Evolutionary conservation across 2,797 vertebrate genomes (phyloP).

Genomic region (Chaenodraco wilsoni): DNA sequence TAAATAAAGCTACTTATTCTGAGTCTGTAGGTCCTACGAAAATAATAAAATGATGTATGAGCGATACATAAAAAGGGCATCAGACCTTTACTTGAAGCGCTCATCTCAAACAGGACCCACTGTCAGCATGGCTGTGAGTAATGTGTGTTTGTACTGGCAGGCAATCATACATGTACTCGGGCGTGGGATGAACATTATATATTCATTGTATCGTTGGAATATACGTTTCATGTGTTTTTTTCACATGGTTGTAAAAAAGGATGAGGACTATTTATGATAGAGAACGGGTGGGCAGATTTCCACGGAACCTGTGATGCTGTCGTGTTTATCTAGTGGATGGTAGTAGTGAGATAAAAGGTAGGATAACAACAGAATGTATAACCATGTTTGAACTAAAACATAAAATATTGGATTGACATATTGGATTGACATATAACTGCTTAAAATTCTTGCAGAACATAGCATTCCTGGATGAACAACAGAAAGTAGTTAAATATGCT

Average conservation of each 20-base stretch:
- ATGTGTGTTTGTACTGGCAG: slow-evolving; percentile 52
- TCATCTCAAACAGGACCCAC: slow-evolving; percentile 27
- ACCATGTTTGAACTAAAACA: slow-evolving; percentile 3
- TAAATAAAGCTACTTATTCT: slow-evolving; percentile 33
- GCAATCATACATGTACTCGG: slow-evolving; percentile 29
- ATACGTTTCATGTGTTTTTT: slow-evolving; percentile 24
- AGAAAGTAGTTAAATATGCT: slow-evolving; percentile 43
- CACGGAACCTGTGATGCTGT: slow-evolving; percentile 15
- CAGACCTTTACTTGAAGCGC: slow-evolving; percentile 36
- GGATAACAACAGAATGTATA: background rate
- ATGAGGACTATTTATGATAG: slow-evolving; percentile 16
- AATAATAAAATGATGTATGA: slow-evolving; percentile 52
- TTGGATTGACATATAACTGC: slow-evolving; percentile 12
- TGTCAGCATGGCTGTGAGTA: slow-evolving; percentile 39
- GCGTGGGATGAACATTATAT: slow-evolving; percentile 34
- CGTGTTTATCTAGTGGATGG: slow-evolving; percentile 20
- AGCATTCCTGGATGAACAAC: slow-evolving; percentile 59
- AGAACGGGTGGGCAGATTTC: slow-evolving; percentile 32
- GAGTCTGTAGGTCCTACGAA: slow-evolving; percentile 23
- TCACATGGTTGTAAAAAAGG: slow-evolving; percentile 22
- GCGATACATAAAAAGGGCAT: slow-evolving; percentile 44
- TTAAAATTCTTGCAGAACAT: slow-evolving; percentile 53
- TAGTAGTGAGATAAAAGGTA: background rate
- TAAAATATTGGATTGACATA: background rate
- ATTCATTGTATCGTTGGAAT: slow-evolving; percentile 30